Evolutionary conservation across 1,140 invertebrate genomes (phyloP).

Genomic region (Diprion similis): DNA sequence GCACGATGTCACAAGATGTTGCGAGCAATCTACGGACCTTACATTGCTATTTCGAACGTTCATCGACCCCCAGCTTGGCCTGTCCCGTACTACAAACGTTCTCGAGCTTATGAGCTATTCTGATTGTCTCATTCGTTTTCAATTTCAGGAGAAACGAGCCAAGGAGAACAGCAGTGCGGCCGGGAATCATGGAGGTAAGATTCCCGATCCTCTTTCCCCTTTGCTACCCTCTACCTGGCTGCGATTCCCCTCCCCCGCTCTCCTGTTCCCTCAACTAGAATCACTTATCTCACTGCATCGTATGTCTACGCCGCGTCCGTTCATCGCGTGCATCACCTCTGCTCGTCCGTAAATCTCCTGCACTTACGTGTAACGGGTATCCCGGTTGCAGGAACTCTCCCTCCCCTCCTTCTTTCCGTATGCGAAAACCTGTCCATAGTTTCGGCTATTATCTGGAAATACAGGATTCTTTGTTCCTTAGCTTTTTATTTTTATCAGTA

Average conservation of each 20-base stretch:
- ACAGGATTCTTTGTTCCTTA: not conserved
- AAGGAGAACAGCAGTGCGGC: conserved; percentile 54
- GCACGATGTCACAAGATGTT: conserved; percentile 38
- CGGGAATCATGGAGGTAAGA: conserved; percentile 56
- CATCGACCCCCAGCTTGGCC: not conserved
- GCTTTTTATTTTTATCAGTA: not conserved
- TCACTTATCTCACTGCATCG: conserved; percentile 8
- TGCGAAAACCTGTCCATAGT: not conserved
- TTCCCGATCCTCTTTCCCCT: conserved; percentile 10
- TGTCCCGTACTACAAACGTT: not conserved
- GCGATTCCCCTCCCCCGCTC: conserved; percentile 20
- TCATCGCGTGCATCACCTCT: not conserved
- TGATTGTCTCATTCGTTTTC: conserved; percentile 29
- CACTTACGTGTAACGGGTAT: too few relatives aligned
- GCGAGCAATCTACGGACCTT: not conserved
- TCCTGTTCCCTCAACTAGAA: conserved; percentile 14
- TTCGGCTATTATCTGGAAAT: not conserved
- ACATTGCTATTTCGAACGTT: not conserved
- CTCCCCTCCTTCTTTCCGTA: not conserved
- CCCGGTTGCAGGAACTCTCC: too few relatives aligned
- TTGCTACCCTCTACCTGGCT: conserved; percentile 6
- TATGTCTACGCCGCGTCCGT: not conserved
- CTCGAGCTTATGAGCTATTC: not conserved
- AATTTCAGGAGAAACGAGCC: conserved; percentile 54
- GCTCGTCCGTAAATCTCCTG: too few relatives aligned